phyloP scores from a whole-genome alignment of 2,113 vertebrate species.

The Octodon degus region DNA sequence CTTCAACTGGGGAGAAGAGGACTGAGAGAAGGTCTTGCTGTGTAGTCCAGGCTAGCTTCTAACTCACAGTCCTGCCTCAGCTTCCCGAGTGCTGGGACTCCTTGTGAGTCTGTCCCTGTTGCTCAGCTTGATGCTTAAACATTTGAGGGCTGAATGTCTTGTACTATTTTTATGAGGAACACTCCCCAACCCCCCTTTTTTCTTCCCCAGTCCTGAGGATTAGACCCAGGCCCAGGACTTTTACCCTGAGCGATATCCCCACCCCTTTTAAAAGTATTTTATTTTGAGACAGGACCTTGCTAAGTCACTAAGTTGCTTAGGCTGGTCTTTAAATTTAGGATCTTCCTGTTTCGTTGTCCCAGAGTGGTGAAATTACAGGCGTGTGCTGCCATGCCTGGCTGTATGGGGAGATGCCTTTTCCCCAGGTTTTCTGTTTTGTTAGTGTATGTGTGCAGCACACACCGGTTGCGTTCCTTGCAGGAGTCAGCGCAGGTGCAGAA shows the following conservation, averaged over 20 bases:
- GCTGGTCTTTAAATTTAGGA: background rate
- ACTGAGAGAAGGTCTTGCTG: background rate
- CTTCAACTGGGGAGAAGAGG: background rate
- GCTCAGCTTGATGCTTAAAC: constrained; percentile 1
- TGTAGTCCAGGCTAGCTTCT: background rate
- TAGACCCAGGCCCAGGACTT: background rate
- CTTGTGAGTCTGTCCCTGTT: background rate
- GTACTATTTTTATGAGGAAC: background rate
- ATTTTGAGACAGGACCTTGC: background rate
- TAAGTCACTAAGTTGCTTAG: background rate
- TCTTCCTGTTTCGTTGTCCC: background rate
- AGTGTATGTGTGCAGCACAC: background rate
- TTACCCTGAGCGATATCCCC: background rate
- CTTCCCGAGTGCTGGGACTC: background rate
- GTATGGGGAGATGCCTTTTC: background rate
- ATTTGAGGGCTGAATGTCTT: background rate
- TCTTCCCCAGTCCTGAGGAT: background rate
- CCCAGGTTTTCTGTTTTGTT: background rate
- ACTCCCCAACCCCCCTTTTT: background rate
- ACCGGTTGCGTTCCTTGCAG: background rate
- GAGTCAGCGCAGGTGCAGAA: background rate
- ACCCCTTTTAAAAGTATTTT: background rate
- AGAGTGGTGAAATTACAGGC: background rate
- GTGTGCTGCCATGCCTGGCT: background rate
- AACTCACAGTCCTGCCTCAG: background rate